Base-by-base conservation (phyloP, 1,140 invertebrate species). In the Scaptomyza pallida region DNA sequence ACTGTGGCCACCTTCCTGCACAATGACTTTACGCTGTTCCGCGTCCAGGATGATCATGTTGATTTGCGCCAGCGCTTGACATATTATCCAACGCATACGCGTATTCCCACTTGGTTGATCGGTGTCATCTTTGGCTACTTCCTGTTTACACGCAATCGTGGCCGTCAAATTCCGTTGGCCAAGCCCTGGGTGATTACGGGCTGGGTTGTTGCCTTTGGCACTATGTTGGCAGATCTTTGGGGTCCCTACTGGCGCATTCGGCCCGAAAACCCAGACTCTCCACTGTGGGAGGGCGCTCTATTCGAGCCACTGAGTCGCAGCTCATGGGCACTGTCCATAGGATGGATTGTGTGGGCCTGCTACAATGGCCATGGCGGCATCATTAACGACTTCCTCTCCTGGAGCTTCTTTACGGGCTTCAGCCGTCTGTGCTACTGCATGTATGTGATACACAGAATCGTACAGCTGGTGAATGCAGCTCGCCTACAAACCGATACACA, bases 261-360 rank as follows among this genome's bases (percentile, higher is more conserved):
- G 54, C 89, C 92, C 3, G 76, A 93, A 0, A 93, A 93, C 3
- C 92, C 94, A 0, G 73, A 93, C 3, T 90, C 93, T 1, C 93
- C 94, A 0, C 93, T 94, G 60, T 94, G 93, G 67, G 94, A 94
- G 71, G 93, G 94, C 0, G 94, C 94, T 1, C 82, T 94, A 0
- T 96, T 95, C 78, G 93, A 94, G 33, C 93, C 94, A 0, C 71
- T 95, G 0, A 94, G 95, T 83, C 93, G 94, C 71, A 92, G 93
- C 2, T 93, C 93, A 0, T 96, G 95, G 95, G 93, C 94, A 43
- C 88, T 94, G 12, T 92, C 93, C 2, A 94, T 94, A 45, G 94
- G 94, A 0, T 96, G 95, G 95, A 92, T 96, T 35, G 92, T 96
- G 4, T 92, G 95, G 68, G 94, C 94, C 1, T 95, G 95, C 75